These are phyloP conservation scores for Ennomos erosarius DNA, from an alignment of 2,888 invertebrate species.

Conservation along the genomic window DNA sequence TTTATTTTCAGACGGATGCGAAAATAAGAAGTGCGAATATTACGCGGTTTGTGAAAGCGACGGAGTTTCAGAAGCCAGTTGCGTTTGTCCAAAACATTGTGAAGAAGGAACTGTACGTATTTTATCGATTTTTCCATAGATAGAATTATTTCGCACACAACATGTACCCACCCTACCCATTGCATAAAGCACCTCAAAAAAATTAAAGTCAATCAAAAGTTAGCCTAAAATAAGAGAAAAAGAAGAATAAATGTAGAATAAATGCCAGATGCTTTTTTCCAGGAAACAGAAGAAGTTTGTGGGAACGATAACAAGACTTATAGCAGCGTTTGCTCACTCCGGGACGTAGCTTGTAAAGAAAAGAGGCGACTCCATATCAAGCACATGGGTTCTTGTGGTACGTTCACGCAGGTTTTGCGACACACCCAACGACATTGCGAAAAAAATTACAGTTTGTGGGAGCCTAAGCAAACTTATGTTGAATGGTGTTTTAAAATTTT, in stretches of 20 bases:
- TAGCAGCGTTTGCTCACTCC: slow-evolving; percentile 93
- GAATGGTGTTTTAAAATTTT: too few relatives aligned
- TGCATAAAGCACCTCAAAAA: too few relatives aligned
- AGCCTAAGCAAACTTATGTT: too few relatives aligned
- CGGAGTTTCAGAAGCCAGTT: slow-evolving; percentile 84
- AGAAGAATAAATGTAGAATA: too few relatives aligned
- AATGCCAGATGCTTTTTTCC: slow-evolving; percentile 12
- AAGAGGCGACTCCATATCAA: slow-evolving; percentile 89
- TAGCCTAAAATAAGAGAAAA: too few relatives aligned
- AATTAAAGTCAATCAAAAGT: too few relatives aligned
- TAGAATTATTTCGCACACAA: too few relatives aligned
- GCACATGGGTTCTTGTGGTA: slow-evolving; percentile 94
- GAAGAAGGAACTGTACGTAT: slow-evolving; percentile 79
- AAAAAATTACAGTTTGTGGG: too few relatives aligned
- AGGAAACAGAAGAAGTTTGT: slow-evolving; percentile 90
- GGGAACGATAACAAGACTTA: slow-evolving; percentile 95
- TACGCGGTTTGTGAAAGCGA: slow-evolving; percentile 91
- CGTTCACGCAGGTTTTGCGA: background rate
- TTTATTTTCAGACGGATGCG: slow-evolving; percentile 89
- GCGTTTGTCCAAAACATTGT: slow-evolving; percentile 87
- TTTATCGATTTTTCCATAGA: too few relatives aligned
- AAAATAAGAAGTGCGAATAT: slow-evolving; percentile 91
- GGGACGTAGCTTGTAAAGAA: slow-evolving; percentile 91
- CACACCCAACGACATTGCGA: too few relatives aligned
- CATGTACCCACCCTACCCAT: too few relatives aligned